Base-by-base conservation (phyloP, 2,797 vertebrate genomes). In the Crocidura indochinensis region DNA sequence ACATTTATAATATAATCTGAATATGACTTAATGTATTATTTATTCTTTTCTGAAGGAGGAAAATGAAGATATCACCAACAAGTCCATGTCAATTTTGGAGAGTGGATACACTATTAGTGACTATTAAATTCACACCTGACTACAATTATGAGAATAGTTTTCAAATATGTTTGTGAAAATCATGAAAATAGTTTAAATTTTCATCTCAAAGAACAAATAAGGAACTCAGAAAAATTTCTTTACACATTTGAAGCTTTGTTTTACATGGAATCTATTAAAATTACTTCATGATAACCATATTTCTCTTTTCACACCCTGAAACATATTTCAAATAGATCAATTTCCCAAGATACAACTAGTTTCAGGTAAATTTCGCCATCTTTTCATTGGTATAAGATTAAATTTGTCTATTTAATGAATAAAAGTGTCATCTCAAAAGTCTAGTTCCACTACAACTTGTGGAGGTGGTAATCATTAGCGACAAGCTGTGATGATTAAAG, bases 21-120 rank as follows among this genome's bases (percentile, higher is more conserved):
- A 93, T 95, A 91, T 94, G 94, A 96, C 96, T 96, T 84, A 96
- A 86, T 88, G 89, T 93, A 85, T 92, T 96, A 96, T 96, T 96
- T 96, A 91, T 29, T 95, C 19, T 92, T 27, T 87, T 69, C 84
- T 68, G 86, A 94, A 53, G 90, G 88, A 91, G 8, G 74, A 47
- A 96, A 90, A 90, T 44, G 76, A 92, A 77, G 31, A 38, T 38
- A 38, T 38, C 38, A 38, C 38, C 38, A 38, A 38, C 38, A 38
- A 95, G 26, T 64, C 92, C 82, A 62, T 85, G 77, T 69, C 94
- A 91, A 91, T 87, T 92, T 84, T 95, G 29, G 85, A 78, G 29
- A 76, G 3, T 77, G 72, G 89, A 87, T 64, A 69, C n/a, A 65
- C 77, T 86, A 81, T 86, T 68, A 60, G 22, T 0, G 0, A 95